Base-by-base conservation (phyloP, 2,888 invertebrate genomes). In the Epinotia brunnichana region DNA sequence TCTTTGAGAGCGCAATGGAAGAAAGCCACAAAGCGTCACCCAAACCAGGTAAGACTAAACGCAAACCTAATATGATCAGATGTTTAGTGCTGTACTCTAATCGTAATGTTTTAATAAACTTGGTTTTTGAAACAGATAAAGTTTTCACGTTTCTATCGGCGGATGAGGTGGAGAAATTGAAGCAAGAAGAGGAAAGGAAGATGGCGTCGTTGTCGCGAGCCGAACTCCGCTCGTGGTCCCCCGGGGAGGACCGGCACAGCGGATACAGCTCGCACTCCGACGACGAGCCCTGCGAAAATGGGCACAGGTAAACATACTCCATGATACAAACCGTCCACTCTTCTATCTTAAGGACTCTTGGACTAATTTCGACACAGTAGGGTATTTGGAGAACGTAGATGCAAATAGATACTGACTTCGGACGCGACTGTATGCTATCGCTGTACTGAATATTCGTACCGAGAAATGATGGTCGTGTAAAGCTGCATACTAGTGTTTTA, bases 1-100 rank as follows among this genome's bases (percentile, higher is more conserved):
- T 98, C 92, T 99, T 99, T 90, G 99, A 99, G 93, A 96, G 97
- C 86, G 98, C 98, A 76, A 98, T 99, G 96, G 97, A 98, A 92
- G 97, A 98, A 88, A 97, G 97, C 88, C 96, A 97, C 80, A 97
- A 97, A 90, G 96, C 97, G 76, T 95, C 96, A 80, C 95, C 96
- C 66, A 97, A 97, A 92, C 95, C 97, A 94, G 97, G 97, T 97
- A 88, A 29, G 15, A 21, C n/a, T n/a, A 48, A 5, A 48, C 15
- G 5, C 44, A 48, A 48, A 48, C n/a, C 5, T n/a, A 48, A n/a
- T 48, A 15, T 44, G 44, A 4, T 44, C 3, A 15, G 11, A 13
- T 15, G n/a, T 5, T 15, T 15, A 15, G 4, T 44, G 13, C 35
- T 35, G 35, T 35, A 35, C 7, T 35, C 35, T 9, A 7, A 9